These are phyloP conservation scores for Pimpla rufipes DNA, from an alignment of 2,888 invertebrate species.

Conservation along the genomic window DNA sequence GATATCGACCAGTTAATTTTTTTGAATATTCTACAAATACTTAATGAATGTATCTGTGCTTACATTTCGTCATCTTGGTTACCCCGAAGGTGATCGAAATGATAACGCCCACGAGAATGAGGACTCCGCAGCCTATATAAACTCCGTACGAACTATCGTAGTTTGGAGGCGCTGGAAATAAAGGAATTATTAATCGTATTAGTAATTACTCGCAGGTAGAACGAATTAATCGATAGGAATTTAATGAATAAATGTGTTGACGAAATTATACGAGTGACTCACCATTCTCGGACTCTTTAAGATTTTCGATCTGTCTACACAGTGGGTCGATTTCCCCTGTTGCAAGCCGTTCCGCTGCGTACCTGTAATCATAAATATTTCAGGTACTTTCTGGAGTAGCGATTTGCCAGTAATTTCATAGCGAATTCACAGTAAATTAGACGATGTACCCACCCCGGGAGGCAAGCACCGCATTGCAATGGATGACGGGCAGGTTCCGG, in stretches of 20 bases:
- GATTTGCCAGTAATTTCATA: neutral
- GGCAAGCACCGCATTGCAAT: constrained; percentile 75
- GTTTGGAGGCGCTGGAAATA: neutral
- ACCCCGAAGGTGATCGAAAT: neutral
- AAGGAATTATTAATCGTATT: neutral
- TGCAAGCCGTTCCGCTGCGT: neutral
- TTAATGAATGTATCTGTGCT: neutral
- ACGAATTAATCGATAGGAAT: neutral
- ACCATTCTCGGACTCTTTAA: neutral
- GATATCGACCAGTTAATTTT: too few species aligned
- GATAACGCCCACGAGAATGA: neutral
- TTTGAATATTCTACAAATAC: too few species aligned
- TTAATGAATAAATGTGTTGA: neutral
- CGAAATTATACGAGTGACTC: neutral
- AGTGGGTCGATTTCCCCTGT: neutral
- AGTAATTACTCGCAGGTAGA: neutral
- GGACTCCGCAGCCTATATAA: neutral
- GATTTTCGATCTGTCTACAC: neutral
- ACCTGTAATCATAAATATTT: neutral
- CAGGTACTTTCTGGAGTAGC: neutral
- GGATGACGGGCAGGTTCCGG: constrained; percentile 65
- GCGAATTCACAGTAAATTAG: neutral
- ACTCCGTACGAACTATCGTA: neutral
- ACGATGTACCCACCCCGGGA: constrained; percentile 69
- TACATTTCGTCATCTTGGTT: neutral